Base-by-base conservation (phyloP, 2,888 invertebrate species). In the Antheraea assamensis region DNA sequence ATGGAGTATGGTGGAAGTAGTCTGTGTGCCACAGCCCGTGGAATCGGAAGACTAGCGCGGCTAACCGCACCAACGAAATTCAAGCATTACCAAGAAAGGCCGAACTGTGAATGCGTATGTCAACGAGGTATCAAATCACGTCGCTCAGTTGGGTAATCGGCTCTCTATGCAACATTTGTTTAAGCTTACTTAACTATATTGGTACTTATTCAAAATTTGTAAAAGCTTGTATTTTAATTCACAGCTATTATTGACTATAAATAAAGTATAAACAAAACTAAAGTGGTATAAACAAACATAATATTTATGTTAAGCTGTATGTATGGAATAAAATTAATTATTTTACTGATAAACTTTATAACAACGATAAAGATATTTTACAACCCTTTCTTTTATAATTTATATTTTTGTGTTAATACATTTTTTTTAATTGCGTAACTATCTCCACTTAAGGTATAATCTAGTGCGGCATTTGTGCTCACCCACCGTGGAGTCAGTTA, bases 401-500 rank as follows among this genome's bases (percentile, higher is more conserved):
- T 24, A 68, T 35, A 35, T n/a, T 35, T 35, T 3, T 27, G 70
- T 73, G 35, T 24, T 66, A 30, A 24, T 70, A 72, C 72, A 72
- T 70, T 52, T 73, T 68, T 71, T 74, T 74, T 71, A 64, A 71
- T 66, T 64, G 64, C 68, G 52, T 73, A 55, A 55, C 70, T 68
- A 64, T 64, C 61, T 58, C 42, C 55, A 68, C 72, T 71, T 61
- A 42, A 47, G 27, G 55, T 71, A 30, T 66, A 71, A 71, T 70
- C 68, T 27, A 58, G 55, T 55, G 71, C 58, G 71, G 71, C 35
- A 58, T 58, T 70, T 76, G 81, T 87, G 90, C 81, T 86, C 88
- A 90, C 82, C 79, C 79, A 88, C 86, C 88, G 85, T 87, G 85
- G 83, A 83, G 85, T 85, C 81, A 83, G 83, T 87, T 84, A 84